These are phyloP conservation scores for Drymodes brunneopygia DNA, from an alignment of 2,113 vertebrate genomes.

Conservation along the genomic window DNA sequence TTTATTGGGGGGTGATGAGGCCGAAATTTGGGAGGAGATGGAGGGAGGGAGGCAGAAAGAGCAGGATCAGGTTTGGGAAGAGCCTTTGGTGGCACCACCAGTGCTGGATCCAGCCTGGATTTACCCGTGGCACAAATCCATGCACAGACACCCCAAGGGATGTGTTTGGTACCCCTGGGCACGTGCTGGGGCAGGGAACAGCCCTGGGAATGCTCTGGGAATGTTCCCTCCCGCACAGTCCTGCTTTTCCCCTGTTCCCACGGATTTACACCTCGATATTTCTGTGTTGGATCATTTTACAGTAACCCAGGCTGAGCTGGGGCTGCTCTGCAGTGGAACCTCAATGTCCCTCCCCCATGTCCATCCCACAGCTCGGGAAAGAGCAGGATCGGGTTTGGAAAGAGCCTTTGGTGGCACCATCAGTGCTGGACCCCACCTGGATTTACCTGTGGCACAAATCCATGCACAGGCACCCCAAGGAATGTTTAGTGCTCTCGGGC, in stretches of 20 bases:
- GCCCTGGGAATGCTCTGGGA: not conserved
- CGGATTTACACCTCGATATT: not conserved
- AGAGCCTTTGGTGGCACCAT: too few relatives aligned
- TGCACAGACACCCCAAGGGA: not conserved
- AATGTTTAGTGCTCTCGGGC: accelerated
- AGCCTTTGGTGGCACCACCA: not conserved
- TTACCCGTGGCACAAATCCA: accelerated
- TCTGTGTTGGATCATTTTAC: not conserved
- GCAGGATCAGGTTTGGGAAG: not conserved
- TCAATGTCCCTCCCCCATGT: too few relatives aligned
- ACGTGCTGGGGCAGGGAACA: accelerated
- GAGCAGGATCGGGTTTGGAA: too few relatives aligned
- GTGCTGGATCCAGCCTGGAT: not conserved
- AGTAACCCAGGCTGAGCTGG: not conserved
- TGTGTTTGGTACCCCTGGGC: accelerated
- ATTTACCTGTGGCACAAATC: accelerated
- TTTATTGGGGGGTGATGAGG: accelerated
- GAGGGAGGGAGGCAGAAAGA: not conserved
- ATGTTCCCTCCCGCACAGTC: not conserved
- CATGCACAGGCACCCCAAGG: not conserved
- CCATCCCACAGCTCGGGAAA: accelerated
- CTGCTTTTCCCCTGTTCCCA: not conserved
- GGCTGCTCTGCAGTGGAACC: not conserved
- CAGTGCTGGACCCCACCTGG: too few relatives aligned
- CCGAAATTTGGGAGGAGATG: not conserved